Base-by-base conservation (phyloP, 53 echinoderm and acorn worm species). In the Astropecten irregularis region DNA sequence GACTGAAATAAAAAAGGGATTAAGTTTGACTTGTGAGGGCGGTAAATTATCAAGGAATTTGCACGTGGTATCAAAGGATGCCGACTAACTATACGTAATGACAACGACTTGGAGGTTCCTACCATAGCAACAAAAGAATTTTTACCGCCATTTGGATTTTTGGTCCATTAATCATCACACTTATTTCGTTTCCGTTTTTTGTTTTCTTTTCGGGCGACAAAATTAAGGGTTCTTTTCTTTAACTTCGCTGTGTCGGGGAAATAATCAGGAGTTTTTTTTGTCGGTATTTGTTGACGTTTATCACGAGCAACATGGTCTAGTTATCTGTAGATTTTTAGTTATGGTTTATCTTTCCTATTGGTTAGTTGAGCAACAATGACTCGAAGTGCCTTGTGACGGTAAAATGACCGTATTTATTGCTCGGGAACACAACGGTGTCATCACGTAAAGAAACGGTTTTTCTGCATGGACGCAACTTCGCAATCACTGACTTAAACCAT, bases 101-200 rank as follows among this genome's bases (percentile, higher is more conserved):
- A n/a, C n/a, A n/a, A n/a, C n/a, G n/a, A n/a, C n/a, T n/a, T n/a
- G n/a, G n/a, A n/a, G n/a, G n/a, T n/a, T n/a, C n/a, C n/a, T n/a
- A n/a, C n/a, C n/a, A n/a, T n/a, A 39, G 79, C 79, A 62, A 79
- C 79, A 79, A 79, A 47, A 59, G 48, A 47, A 48, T 79, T 29
- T 79, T 61, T 62, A 76, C 57, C 18, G 76, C 38, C 40, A n/a
- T 51, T 52, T 36, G 71, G n/a, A n/a, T 34, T 52, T 52, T 71
- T 44, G 11, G 3, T 49, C 25, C 53, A 13, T 71, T 71, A 51
- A 71, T 51, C 36, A 25, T 10, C 71, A 50, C 50, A 18, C 22
- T n/a, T n/a, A n/a, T n/a, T n/a, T n/a, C n/a, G n/a, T n/a, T n/a
- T n/a, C n/a, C n/a, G n/a, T n/a, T n/a, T n/a, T n/a, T n/a, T n/a